These are phyloP conservation scores for Pinctada fucata DNA, from an alignment of 2,888 invertebrate genomes.

Conservation along the genomic window DNA sequence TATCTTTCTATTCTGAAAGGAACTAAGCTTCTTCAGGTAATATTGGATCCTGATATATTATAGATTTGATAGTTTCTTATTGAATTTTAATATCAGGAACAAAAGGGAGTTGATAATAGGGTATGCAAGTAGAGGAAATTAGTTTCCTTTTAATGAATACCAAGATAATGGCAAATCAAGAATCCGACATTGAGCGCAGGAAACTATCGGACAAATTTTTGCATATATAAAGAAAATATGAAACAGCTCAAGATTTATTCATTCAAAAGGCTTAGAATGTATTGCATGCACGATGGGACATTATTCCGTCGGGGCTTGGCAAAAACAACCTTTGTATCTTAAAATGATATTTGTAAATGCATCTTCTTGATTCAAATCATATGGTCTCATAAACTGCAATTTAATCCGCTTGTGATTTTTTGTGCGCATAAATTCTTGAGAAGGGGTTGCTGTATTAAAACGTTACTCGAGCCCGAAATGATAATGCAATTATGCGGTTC, in stretches of 20 bases:
- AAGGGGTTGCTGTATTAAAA: neutral
- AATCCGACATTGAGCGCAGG: neutral
- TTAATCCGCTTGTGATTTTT: neutral
- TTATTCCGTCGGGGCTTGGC: too few relatives aligned
- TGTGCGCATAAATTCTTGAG: neutral
- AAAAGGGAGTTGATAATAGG: neutral
- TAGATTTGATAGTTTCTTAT: neutral
- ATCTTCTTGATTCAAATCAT: slow-evolving; percentile 32
- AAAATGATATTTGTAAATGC: slow-evolving; percentile 26
- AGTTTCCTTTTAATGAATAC: neutral
- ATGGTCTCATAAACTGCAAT: slow-evolving; percentile 1
- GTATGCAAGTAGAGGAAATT: neutral
- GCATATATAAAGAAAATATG: too few relatives aligned
- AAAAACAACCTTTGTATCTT: too few relatives aligned
- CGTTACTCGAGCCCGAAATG: neutral
- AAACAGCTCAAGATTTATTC: too few relatives aligned
- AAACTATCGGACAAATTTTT: too few relatives aligned
- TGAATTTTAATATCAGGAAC: neutral
- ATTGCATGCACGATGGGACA: too few relatives aligned
- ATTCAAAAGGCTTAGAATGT: too few relatives aligned
- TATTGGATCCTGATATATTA: neutral
- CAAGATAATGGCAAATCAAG: neutral
- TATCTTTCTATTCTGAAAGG: neutral
- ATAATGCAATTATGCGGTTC: neutral
- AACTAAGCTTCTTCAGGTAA: neutral